Percentiles rank a stretch among this genome's conserved stretches.
phyloP scores from a whole-genome alignment of 1,140 invertebrate species.

The Drosophila lowei region DNA sequence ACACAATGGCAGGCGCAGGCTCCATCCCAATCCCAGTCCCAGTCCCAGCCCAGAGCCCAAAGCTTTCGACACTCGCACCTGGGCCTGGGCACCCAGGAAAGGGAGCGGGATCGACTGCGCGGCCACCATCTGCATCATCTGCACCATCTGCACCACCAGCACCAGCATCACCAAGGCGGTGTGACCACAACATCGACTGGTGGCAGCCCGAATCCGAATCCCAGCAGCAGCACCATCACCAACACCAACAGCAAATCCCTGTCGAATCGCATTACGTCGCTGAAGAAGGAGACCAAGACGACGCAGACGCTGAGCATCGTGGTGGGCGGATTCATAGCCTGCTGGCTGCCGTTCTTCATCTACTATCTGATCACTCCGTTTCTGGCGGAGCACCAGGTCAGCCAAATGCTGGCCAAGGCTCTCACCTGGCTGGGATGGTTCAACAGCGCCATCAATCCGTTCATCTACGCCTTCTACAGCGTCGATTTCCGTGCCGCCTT shows the following conservation, averaged over 20 bases:
- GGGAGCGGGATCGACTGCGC: conserved; percentile 22
- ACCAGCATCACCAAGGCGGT: conserved; percentile 49
- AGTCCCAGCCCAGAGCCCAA: conserved; percentile 35
- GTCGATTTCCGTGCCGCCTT: conserved; percentile 93
- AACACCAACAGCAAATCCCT: conserved; percentile 65
- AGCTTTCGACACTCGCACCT: conserved; percentile 66
- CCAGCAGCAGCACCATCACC: conserved; percentile 9
- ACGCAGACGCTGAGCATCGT: conserved; percentile 96
- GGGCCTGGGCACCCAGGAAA: conserved; percentile 14
- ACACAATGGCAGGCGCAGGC: conserved; percentile 72
- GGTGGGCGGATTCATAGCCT: conserved; percentile 95
- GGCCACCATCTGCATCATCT: conserved; percentile 12
- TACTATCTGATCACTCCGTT: conserved; percentile 93
- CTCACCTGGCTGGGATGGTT: conserved; percentile 97
- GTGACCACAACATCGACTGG: conserved; percentile 13
- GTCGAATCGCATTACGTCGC: conserved; percentile 86
- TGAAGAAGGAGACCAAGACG: conserved; percentile 92
- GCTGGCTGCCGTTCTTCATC: conserved; percentile 95
- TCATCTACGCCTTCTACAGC: conserved; percentile 95
- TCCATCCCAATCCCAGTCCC: conserved; percentile 22
- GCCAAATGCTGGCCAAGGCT: conserved; percentile 88
- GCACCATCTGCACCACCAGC: conserved; percentile 1
- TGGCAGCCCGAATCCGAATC: no score
- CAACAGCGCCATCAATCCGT: conserved; percentile 95
- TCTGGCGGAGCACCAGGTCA: conserved; percentile 84